A percentile compares a stretch with the other conserved stretches of the same genome.
Evolutionary conservation across 2,113 vertebrate genomes (phyloP).

Genomic region (Dendrocopos noguchii): DNA sequence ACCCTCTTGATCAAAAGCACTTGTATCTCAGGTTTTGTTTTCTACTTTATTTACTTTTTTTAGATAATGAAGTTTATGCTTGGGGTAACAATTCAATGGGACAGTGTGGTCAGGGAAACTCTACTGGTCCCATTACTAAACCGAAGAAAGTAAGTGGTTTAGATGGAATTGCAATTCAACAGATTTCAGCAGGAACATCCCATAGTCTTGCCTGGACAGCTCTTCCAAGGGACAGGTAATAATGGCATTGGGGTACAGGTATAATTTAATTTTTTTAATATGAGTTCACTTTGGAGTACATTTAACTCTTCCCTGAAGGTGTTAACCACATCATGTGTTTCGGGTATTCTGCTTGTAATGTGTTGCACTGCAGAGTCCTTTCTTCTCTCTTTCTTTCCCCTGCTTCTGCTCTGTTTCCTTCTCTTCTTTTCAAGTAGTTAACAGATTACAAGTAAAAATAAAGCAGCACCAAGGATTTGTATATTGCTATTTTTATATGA

Average conservation of each 20-base stretch:
- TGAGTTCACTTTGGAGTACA: background rate
- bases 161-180: conserved; percentile 95
- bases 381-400: background rate
- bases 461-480: background rate
- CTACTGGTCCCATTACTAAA: conserved; percentile 97
- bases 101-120: conserved; percentile 98
- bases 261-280: background rate
- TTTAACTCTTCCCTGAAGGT: background rate
- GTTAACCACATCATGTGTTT: background rate
- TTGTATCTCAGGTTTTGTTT: conserved; percentile 10
- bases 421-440: background rate
- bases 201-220: conserved; percentile 98
- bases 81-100: conserved; percentile 99
- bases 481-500: background rate
- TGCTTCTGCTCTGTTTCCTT: background rate
- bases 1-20: background rate
- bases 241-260: background rate
- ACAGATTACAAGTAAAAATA: background rate
- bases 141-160: conserved; percentile 97
- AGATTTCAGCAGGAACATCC: conserved; percentile 96
- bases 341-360: background rate
- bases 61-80: conserved; percentile 98
- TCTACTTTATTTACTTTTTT: conserved; percentile 3
- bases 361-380: background rate
- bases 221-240: conserved; percentile 94